These are phyloP conservation scores for Pemphigus obesinymphae DNA, from an alignment of 1,140 invertebrate genomes.

Conservation along the genomic window DNA sequence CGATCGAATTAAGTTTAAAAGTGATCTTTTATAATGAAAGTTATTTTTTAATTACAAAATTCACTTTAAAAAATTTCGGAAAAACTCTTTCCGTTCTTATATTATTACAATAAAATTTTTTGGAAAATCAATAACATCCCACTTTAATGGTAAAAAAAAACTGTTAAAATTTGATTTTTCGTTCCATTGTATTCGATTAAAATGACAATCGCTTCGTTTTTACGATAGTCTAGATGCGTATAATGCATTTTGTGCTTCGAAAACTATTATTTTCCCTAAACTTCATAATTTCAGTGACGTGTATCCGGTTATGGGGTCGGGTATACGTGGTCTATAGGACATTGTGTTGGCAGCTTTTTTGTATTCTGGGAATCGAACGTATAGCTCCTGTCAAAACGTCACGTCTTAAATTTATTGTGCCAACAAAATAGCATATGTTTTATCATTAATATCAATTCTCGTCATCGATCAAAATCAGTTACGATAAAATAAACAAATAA, in stretches of 20 bases:
- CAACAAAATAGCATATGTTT: background rate
- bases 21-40: no score
- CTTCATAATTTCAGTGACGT: background rate
- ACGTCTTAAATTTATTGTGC: background rate
- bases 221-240: background rate
- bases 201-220: background rate
- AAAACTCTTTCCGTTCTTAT: background rate
- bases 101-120: no score
- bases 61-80: background rate
- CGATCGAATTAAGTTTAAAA: background rate
- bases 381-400: background rate
- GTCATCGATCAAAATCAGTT: background rate
- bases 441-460: background rate
- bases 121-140: background rate
- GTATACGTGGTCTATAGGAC: no score
- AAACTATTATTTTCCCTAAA: background rate
- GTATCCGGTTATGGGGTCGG: background rate
- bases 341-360: background rate
- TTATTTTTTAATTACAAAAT: background rate
- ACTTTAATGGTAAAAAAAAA: no score
- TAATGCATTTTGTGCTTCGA: background rate
- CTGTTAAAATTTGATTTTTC: background rate
- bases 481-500: background rate
- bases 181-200: background rate
- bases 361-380: background rate